Evolutionary conservation across 2,888 invertebrate species (phyloP).

Genomic region (Phortica magna): DNA sequence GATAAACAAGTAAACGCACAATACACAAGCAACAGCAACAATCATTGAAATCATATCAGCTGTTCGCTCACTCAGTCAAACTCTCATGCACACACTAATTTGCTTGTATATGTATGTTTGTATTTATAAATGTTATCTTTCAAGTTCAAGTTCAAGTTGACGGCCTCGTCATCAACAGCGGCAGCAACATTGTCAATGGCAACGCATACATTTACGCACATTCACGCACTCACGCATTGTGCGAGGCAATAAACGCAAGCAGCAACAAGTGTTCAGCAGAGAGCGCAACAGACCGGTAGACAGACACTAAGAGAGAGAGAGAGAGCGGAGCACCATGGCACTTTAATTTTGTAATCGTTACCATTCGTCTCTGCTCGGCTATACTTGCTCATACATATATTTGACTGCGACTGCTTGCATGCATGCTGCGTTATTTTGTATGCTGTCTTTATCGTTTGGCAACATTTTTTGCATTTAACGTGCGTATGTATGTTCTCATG

Average conservation of each 20-base stretch:
- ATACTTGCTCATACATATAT: too few species aligned
- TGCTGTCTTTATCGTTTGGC: too few species aligned
- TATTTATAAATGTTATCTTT: not conserved
- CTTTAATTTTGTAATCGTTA: too few species aligned
- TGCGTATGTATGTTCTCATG: not conserved
- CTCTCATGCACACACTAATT: too few species aligned
- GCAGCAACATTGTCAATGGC: not conserved
- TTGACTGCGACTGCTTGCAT: too few species aligned
- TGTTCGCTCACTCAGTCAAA: conserved; percentile 9
- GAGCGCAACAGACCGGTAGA: not conserved
- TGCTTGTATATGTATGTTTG: too few species aligned
- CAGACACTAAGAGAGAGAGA: not conserved
- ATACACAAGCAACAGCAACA: conserved; percentile 57
- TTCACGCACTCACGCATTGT: conserved; percentile 5
- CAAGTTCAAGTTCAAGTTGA: conserved; percentile 35
- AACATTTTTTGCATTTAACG: too few species aligned
- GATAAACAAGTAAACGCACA: conserved; percentile 43
- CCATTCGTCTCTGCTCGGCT: too few species aligned
- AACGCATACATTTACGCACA: not conserved
- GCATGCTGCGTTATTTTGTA: too few species aligned
- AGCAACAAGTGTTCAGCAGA: not conserved
- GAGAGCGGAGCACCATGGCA: not conserved
- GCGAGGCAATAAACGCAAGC: not conserved
- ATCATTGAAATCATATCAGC: conserved; percentile 17
- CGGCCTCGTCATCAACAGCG: not conserved